phyloP scores from a whole-genome alignment of 37 sponge, comb jelly and placozoan species.

The Mnemiopsis leidyi region DNA sequence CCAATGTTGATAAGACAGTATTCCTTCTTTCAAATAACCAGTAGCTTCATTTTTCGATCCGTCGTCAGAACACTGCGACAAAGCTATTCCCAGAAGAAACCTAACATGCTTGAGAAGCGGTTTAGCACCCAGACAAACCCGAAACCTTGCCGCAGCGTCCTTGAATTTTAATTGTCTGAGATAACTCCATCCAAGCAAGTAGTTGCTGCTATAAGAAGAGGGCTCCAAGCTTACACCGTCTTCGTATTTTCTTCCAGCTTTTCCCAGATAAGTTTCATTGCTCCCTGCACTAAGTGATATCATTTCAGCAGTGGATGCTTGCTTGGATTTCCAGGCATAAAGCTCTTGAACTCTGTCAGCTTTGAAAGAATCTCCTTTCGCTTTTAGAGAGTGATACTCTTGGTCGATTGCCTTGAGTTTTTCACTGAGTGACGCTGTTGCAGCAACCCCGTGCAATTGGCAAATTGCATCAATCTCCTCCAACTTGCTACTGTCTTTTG shows the following conservation, averaged over 20 bases:
- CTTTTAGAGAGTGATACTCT: constrained; percentile 88
- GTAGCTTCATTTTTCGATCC: constrained; percentile 18
- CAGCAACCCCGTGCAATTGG: constrained; percentile 79
- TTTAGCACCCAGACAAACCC: constrained; percentile 74
- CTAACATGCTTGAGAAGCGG: constrained; percentile 68
- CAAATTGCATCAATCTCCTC: constrained; percentile 96
- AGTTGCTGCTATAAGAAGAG: constrained; percentile 71
- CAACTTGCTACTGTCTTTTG: constrained; percentile 75
- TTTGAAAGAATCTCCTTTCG: constrained; percentile 76
- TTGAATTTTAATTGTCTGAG: constrained; percentile 74
- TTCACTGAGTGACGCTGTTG: constrained; percentile 73
- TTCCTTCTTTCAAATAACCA: constrained; percentile 35
- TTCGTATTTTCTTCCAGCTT: constrained; percentile 76
- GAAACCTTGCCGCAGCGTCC: constrained; percentile 74
- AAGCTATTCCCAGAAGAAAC: constrained; percentile 62
- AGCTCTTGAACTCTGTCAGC: constrained; percentile 92
- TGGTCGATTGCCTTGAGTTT: constrained; percentile 94
- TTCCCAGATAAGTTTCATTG: constrained; percentile 75
- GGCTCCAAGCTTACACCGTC: constrained; percentile 76
- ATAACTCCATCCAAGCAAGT: constrained; percentile 78
- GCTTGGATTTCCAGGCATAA: constrained; percentile 93
- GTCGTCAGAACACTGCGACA: not conserved
- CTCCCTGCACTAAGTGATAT: not conserved
- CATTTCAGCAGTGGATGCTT: constrained; percentile 66
- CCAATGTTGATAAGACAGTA: constrained; percentile 54